Evolutionary conservation across 1,140 invertebrate species (phyloP).

Genomic region (Scaptomyza graminum): DNA sequence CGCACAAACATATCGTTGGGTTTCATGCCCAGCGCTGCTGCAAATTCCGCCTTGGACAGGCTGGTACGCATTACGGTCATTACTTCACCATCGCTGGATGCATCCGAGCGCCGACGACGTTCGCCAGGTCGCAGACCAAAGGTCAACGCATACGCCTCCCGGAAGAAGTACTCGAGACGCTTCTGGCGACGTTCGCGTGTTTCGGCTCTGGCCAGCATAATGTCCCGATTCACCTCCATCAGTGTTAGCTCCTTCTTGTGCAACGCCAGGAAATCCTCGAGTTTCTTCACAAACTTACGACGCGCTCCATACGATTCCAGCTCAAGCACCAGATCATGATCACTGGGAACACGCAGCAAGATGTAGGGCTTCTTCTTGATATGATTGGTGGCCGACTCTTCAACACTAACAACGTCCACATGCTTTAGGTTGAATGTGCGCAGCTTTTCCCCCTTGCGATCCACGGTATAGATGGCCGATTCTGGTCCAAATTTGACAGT

Average conservation of each 20-base stretch:
- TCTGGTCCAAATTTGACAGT: slow-evolving; percentile 95
- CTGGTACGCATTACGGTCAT: slow-evolving; percentile 97
- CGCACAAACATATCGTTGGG: slow-evolving; percentile 98
- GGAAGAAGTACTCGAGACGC: slow-evolving; percentile 98
- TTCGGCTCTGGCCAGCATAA: slow-evolving; percentile 96
- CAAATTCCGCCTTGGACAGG: slow-evolving; percentile 97
- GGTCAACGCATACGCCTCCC: slow-evolving; percentile 98
- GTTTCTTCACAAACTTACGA: slow-evolving; percentile 94
- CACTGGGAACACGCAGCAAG: slow-evolving; percentile 93
- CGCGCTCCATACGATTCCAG: slow-evolving; percentile 92
- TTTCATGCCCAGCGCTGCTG: slow-evolving; percentile 98
- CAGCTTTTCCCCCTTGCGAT: slow-evolving; percentile 94
- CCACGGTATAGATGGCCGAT: slow-evolving; percentile 92
- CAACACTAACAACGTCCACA: slow-evolving; percentile 90
- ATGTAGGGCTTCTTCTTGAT: slow-evolving; percentile 92
- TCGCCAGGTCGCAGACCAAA: slow-evolving; percentile 92
- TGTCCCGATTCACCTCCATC: slow-evolving; percentile 87
- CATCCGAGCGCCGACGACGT: slow-evolving; percentile 87
- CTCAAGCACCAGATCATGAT: slow-evolving; percentile 98
- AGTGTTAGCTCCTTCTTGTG: slow-evolving; percentile 89
- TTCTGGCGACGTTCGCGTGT: slow-evolving; percentile 97
- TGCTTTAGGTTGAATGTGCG: slow-evolving; percentile 91
- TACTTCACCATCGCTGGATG: slow-evolving; percentile 92
- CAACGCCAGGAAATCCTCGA: slow-evolving; percentile 92
- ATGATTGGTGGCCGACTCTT: slow-evolving; percentile 91